Evolutionary conservation across 2,888 invertebrate genomes (phyloP).

Genomic region (Eupithecia exiguata): DNA sequence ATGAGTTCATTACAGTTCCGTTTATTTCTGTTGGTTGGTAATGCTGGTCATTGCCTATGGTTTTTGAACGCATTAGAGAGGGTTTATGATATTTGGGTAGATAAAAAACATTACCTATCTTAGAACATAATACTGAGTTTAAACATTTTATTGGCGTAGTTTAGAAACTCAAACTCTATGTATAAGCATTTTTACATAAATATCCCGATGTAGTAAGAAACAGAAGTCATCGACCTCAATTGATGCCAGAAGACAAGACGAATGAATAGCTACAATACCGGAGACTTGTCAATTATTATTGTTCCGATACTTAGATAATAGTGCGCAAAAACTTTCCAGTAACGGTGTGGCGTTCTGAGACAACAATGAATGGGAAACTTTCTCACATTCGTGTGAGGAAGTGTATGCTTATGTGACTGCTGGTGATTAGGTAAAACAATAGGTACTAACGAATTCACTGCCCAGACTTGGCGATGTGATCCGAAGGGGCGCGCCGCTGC

Average conservation of each 20-base stretch:
- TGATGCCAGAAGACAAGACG: not conserved
- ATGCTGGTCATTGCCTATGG: too few relatives aligned
- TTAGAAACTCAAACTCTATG: too few relatives aligned
- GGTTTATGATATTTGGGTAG: too few relatives aligned
- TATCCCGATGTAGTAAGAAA: not conserved
- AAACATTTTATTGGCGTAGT: too few relatives aligned
- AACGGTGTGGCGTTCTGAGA: not conserved
- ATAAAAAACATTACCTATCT: too few relatives aligned
- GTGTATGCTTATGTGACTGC: not conserved
- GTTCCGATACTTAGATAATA: constrained; percentile 15
- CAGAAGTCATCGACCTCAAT: not conserved
- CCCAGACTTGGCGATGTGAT: too few relatives aligned
- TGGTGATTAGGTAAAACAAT: not conserved
- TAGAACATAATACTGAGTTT: too few relatives aligned
- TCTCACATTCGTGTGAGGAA: not conserved
- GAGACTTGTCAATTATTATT: constrained; percentile 12
- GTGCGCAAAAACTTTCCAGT: not conserved
- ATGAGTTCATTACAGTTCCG: too few relatives aligned
- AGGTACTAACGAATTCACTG: too few relatives aligned
- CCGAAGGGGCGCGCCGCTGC: too few relatives aligned
- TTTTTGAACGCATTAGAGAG: too few relatives aligned
- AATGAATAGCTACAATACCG: not conserved
- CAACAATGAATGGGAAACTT: constrained; percentile 6
- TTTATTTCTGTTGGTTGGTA: too few relatives aligned
- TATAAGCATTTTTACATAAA: not conserved